Evolutionary conservation across 1,140 invertebrate genomes (phyloP).

Genomic region (Eueides isabella): DNA sequence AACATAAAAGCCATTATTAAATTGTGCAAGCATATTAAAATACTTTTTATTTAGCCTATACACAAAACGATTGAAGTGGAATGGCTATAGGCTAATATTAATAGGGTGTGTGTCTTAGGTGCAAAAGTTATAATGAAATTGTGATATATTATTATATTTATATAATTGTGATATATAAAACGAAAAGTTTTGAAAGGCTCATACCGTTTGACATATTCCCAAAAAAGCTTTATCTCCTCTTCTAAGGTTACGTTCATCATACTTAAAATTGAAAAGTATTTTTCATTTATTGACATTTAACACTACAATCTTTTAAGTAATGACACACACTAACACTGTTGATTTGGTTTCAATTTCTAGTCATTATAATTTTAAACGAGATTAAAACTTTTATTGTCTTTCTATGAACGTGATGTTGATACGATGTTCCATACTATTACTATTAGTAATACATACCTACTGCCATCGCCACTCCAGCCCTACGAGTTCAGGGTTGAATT

Average conservation of each 20-base stretch:
- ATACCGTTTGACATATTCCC: slow-evolving; percentile 76
- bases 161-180: neutral
- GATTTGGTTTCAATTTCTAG: neutral
- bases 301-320: neutral
- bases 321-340: neutral
- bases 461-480: slow-evolving; percentile 34
- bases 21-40: neutral
- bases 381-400: neutral
- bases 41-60: neutral
- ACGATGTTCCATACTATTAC: slow-evolving; percentile 30
- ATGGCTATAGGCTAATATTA: neutral
- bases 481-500: slow-evolving; percentile 50
- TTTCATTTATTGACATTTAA: slow-evolving; percentile 12
- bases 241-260: slow-evolving; percentile 63
- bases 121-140: neutral
- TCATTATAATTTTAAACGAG: neutral
- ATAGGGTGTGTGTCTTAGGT: no score
- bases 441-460: slow-evolving; percentile 24
- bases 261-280: slow-evolving; percentile 24
- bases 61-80: neutral
- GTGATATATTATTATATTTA: neutral
- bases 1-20: neutral
- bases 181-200: slow-evolving; percentile 6
- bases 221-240: slow-evolving; percentile 70
- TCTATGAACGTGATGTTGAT: slow-evolving; percentile 29